Conservation (phyloP, 37 sponge, comb jelly and placozoan species). For the Beroe forskalii region DNA sequence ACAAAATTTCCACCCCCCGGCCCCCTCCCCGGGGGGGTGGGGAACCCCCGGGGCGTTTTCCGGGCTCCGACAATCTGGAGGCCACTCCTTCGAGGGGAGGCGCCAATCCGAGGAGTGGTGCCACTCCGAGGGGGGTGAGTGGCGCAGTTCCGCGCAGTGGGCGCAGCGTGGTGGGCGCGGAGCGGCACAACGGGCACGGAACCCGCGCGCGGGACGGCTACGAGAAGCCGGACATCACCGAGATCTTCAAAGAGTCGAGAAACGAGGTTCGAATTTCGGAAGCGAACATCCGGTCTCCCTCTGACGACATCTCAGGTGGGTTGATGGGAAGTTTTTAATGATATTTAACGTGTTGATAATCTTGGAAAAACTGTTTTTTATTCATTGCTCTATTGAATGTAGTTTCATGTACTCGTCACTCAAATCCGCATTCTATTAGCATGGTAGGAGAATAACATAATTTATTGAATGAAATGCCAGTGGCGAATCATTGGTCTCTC, state of each 20-base stretch:
- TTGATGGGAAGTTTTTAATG: background rate
- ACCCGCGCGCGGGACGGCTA: background rate
- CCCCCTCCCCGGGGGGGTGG: too few species aligned
- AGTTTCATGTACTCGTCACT: too few species aligned
- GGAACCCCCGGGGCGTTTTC: background rate
- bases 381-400: too few species aligned
- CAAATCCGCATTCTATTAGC: too few species aligned
- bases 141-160: too few species aligned
- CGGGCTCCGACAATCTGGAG: background rate
- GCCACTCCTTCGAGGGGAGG: background rate
- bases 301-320: slow-evolving; percentile 40
- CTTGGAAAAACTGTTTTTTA: background rate
- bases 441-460: too few species aligned
- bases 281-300: slow-evolving; percentile 2
- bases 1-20: too few species aligned
- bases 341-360: background rate
- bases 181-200: slow-evolving; percentile 17
- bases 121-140: too few species aligned
- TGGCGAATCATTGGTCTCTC: too few species aligned
- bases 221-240: slow-evolving; percentile 18
- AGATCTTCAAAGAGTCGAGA: slow-evolving; percentile 22
- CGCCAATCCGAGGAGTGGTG: too few species aligned
- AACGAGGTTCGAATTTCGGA: slow-evolving; percentile 1
- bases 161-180: background rate
- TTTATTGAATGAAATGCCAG: too few species aligned